A percentile compares a stretch with the other conserved stretches of the same genome.
Evolutionary conservation across 1,140 invertebrate species (phyloP).

Genomic region (Pectinophora gossypiella): DNA sequence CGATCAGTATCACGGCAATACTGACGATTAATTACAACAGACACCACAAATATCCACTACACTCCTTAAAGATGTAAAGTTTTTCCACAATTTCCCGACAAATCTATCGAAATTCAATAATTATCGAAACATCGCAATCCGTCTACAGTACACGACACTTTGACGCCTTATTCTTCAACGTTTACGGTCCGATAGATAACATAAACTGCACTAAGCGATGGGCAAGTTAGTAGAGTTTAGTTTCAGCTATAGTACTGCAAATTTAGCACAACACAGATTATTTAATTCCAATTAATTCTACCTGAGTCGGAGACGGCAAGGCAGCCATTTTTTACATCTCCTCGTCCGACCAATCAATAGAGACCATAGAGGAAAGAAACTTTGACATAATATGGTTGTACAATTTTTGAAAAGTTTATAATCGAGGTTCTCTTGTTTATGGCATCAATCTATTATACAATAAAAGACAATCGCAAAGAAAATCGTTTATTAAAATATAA

Average conservation of each 20-base stretch:
- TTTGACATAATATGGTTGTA: slow-evolving; percentile 1
- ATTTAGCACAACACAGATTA: slow-evolving; percentile 31
- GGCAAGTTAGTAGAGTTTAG: slow-evolving; percentile 26
- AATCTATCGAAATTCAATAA: slow-evolving; percentile 31
- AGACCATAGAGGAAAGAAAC: slow-evolving; percentile 44
- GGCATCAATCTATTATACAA: too few species aligned
- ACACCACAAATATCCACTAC: slow-evolving; percentile 15
- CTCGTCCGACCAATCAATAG: slow-evolving; percentile 74
- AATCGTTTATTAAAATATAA: too few species aligned
- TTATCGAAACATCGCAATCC: slow-evolving; percentile 37
- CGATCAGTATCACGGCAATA: slow-evolving; percentile 7
- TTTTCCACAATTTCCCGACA: slow-evolving; percentile 5
- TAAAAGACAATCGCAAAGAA: too few species aligned
- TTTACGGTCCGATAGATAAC: slow-evolving; percentile 12
- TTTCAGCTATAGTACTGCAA: slow-evolving; percentile 13
- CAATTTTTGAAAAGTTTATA: too few species aligned
- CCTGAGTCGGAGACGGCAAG: slow-evolving; percentile 82
- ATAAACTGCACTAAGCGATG: slow-evolving; percentile 28
- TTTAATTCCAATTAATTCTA: slow-evolving; percentile 67
- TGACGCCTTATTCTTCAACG: slow-evolving; percentile 26
- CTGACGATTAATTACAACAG: slow-evolving; percentile 10
- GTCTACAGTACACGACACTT: slow-evolving; percentile 48
- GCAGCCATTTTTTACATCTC: slow-evolving; percentile 81
- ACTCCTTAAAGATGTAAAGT: slow-evolving; percentile 5
- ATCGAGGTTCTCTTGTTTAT: too few species aligned